phyloP scores from a whole-genome alignment of 2,113 vertebrate species.

The Rhynchomys soricoides region DNA sequence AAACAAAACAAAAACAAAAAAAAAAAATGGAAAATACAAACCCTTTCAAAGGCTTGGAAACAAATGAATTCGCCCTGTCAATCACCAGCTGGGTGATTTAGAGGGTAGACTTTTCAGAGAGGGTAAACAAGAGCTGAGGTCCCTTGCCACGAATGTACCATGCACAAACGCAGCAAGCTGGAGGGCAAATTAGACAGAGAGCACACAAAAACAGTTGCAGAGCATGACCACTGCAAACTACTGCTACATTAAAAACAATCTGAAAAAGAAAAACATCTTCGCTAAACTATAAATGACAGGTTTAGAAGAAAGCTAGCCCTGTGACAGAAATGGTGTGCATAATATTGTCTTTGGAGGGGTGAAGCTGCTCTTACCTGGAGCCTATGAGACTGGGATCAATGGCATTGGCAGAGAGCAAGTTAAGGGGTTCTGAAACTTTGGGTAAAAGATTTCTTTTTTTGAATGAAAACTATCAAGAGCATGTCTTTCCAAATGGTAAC shows the following conservation, averaged over 20 bases:
- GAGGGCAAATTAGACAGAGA: not conserved
- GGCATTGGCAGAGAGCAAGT: conserved; percentile 4
- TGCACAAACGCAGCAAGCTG: not conserved
- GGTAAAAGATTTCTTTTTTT: conserved; percentile 29
- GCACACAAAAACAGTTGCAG: conserved; percentile 50
- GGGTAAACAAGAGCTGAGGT: conserved; percentile 2
- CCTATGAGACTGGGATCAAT: not conserved
- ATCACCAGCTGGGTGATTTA: conserved; percentile 11
- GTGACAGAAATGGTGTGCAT: not conserved
- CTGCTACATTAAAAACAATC: conserved; percentile 4
- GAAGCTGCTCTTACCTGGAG: not conserved
- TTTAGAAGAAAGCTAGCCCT: not conserved
- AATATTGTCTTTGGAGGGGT: not conserved
- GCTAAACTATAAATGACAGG: not conserved
- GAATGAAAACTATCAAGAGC: conserved; percentile 17
- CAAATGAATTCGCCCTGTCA: conserved; percentile 21
- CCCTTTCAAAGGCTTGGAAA: conserved; percentile 54
- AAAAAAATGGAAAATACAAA: conserved; percentile 41
- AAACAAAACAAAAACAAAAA: no score
- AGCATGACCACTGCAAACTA: not conserved
- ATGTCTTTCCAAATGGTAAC: conserved; percentile 27
- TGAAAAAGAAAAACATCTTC: conserved; percentile 37
- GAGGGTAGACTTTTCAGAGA: conserved; percentile 21
- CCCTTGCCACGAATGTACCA: not conserved
- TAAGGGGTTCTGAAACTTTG: conserved; percentile 19